These are phyloP conservation scores for Lutraria rhynchaena DNA, from an alignment of 1,140 invertebrate genomes.

Conservation along the genomic window DNA sequence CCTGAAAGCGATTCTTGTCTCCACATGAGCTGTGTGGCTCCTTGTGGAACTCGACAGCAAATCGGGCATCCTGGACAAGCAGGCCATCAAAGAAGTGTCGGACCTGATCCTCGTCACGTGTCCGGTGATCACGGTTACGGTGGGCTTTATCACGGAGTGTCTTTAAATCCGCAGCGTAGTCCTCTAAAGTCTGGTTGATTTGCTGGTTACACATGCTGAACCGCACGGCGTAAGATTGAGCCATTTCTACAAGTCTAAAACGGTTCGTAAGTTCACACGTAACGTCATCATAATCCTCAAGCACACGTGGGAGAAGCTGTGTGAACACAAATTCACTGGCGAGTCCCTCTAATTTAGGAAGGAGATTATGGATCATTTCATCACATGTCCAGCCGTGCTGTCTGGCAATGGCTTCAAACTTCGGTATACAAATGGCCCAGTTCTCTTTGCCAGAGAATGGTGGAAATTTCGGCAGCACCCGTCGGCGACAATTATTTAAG, in stretches of 20 bases:
- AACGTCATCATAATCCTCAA: neutral
- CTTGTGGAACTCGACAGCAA: too few relatives aligned
- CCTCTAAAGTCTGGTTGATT: constrained; percentile 1
- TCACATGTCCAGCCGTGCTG: constrained; percentile 12
- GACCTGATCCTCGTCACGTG: neutral
- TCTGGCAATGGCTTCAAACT: constrained; percentile 18
- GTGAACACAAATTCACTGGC: constrained; percentile 9
- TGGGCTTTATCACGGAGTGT: constrained; percentile 24
- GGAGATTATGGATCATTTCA: neutral
- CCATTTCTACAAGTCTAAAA: constrained; percentile 36
- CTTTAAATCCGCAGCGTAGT: constrained; percentile 15
- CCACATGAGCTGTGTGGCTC: too few relatives aligned
- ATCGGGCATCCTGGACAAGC: too few relatives aligned
- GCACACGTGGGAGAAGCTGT: neutral
- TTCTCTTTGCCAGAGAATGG: constrained; percentile 27
- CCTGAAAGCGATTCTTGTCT: too few relatives aligned
- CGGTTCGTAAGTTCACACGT: constrained; percentile 8
- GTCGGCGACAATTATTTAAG: too few relatives aligned
- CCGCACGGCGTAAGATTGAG: constrained; percentile 4
- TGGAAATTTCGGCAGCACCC: constrained; percentile 13
- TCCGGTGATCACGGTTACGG: neutral
- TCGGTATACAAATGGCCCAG: constrained; percentile 26
- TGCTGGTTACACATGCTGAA: constrained; percentile 5
- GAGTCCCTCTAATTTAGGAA: constrained; percentile 16
- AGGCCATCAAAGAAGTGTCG: too few relatives aligned